A percentile compares a stretch with the other conserved stretches of the same genome.
Evolutionary conservation across 2,113 vertebrate genomes (phyloP).

Genomic region (Bettongia penicillata): DNA sequence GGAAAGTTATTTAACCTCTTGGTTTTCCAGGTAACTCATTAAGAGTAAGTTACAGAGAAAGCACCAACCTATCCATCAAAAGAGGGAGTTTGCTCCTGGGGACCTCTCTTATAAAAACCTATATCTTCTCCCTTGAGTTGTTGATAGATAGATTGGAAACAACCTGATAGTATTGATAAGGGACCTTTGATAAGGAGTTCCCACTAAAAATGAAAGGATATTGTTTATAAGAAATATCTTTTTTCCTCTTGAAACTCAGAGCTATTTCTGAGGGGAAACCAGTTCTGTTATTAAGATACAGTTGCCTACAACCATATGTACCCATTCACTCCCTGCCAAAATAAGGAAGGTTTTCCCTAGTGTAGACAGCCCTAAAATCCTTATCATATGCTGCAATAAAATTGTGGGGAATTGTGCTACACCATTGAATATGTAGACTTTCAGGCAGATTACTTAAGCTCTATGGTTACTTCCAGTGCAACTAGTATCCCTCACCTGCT

Average conservation of each 20-base stretch:
- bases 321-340: neutral
- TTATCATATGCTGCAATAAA: neutral
- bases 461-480: neutral
- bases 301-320: neutral
- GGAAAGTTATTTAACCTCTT: too few relatives aligned
- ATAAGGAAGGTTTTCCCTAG: slow-evolving; percentile 6
- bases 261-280: neutral
- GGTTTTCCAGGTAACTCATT: too few relatives aligned
- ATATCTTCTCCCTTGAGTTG: neutral
- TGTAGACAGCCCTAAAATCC: neutral
- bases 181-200: neutral
- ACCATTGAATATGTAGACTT: slow-evolving; percentile 19
- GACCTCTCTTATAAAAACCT: neutral
- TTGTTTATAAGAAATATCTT: neutral
- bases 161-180: neutral
- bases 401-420: slow-evolving; percentile 24
- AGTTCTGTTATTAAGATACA: neutral
- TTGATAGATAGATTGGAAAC: neutral
- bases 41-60: neutral
- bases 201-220: neutral
- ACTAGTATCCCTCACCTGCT: slow-evolving; percentile 34
- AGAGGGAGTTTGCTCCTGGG: neutral
- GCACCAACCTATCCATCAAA: neutral
- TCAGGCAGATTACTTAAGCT: slow-evolving; percentile 35
- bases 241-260: slow-evolving; percentile 12